A percentile compares a stretch with the other conserved stretches of the same genome.
Evolutionary conservation across 2,113 vertebrate genomes (phyloP).

Genomic region (Rattus norvegicus): GRCr8 NC_086021.1:133778001-133778500

Average conservation of each 20-base stretch:
- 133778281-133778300: not conserved
- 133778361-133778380: not conserved
- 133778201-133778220: not conserved
- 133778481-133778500: not conserved
- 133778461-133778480: not conserved
- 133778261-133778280: not conserved
- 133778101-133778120: not conserved
- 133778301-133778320: not conserved
- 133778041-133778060: conserved; percentile 24
- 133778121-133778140: conserved; percentile 33
- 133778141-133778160: conserved; percentile 38
- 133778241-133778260: not conserved
- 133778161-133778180: not conserved
- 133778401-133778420: not conserved
- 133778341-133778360: not conserved
- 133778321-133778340: not conserved
- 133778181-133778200: not conserved
- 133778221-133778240: conserved; percentile 22
- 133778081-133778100: not conserved
- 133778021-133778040: not conserved
- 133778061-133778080: conserved; percentile 17
- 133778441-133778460: not conserved
- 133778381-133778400: conserved; percentile 9
- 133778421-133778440: conserved; percentile 4
- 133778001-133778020: not conserved